These are phyloP conservation scores for Bombycilla garrulus DNA, from an alignment of 2,113 vertebrate species.

Conservation along the genomic window DNA sequence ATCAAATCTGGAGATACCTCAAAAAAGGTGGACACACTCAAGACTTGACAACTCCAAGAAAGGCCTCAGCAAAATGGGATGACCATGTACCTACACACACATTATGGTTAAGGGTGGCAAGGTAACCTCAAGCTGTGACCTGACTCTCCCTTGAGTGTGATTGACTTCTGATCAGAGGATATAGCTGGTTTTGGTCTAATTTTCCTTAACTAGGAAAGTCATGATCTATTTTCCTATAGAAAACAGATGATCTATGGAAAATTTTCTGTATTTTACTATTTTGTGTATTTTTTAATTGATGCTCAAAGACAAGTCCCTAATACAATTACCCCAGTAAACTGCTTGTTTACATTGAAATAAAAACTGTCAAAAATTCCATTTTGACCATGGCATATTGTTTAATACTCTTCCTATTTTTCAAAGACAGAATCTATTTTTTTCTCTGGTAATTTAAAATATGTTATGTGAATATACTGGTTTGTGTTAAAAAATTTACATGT, in stretches of 20 bases:
- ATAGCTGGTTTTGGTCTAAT: background rate
- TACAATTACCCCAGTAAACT: background rate
- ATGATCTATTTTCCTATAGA: background rate
- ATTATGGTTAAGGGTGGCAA: fast-evolving
- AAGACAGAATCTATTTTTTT: background rate
- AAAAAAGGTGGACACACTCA: background rate
- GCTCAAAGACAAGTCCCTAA: background rate
- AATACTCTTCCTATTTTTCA: background rate
- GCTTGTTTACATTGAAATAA: background rate
- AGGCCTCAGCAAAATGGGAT: background rate
- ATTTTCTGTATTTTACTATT: background rate
- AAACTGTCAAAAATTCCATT: background rate
- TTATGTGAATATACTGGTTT: background rate
- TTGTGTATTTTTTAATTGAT: background rate
- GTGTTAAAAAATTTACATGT: background rate
- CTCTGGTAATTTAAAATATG: background rate
- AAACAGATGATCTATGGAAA: background rate
- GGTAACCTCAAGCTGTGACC: background rate
- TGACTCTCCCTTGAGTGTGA: background rate
- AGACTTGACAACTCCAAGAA: background rate
- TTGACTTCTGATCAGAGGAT: background rate
- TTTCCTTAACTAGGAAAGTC: background rate
- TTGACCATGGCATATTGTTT: background rate
- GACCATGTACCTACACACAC: fast-evolving
- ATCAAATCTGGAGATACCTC: background rate